Percentiles rank a stretch among this genome's conserved stretches.
Evolutionary conservation across 2,797 vertebrate genomes (phyloP).

Genomic region (Anabacerthia variegaticeps): DNA sequence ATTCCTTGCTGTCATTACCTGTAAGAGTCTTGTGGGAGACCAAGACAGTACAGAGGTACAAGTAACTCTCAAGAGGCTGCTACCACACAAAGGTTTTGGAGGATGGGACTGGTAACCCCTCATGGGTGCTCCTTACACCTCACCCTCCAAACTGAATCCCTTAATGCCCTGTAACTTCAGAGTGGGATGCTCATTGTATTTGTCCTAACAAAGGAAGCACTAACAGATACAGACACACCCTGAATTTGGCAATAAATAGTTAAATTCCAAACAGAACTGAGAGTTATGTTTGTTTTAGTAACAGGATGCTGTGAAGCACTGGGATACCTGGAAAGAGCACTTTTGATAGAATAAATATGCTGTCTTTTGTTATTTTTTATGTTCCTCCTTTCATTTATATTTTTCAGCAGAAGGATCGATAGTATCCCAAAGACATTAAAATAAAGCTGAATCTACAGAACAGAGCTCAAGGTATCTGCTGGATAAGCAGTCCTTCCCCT

Average conservation of each 20-base stretch:
- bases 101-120: background rate
- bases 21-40: background rate
- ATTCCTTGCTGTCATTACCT: background rate
- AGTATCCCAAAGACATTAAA: conserved; percentile 44
- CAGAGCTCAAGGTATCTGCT: background rate
- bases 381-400: background rate
- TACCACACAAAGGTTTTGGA: background rate
- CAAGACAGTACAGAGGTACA: background rate
- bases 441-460: conserved; percentile 51
- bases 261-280: background rate
- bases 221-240: background rate
- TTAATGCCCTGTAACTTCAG: background rate
- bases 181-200: background rate
- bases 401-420: background rate
- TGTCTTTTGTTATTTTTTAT: background rate
- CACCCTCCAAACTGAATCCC: background rate
- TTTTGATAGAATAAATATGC: background rate
- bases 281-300: background rate
- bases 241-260: background rate
- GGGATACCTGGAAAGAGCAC: background rate
- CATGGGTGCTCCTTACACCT: background rate
- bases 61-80: background rate
- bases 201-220: background rate
- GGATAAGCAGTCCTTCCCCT: conserved; percentile 22
- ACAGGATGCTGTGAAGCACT: background rate